Evolutionary conservation across 2,113 vertebrate species (phyloP), one percentile per base, ranked within the genome.

Genomic region (Alethe castanea): DNA sequence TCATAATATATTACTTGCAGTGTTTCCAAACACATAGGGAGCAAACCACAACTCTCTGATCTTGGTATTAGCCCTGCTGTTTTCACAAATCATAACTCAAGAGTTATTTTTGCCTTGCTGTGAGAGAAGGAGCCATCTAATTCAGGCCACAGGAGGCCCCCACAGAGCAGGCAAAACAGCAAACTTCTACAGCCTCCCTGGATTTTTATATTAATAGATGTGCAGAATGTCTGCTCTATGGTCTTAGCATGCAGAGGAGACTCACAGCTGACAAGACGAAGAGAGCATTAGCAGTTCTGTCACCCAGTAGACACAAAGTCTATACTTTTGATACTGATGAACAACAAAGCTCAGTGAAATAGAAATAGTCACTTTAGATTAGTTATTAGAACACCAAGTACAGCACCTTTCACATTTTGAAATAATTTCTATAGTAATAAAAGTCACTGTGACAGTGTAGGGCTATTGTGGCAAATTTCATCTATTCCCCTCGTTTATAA

Each of bases 101-200:
- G 33, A n/a, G 42, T 42, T 74, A 42, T 45, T 91, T 85, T 87
- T 85, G 36, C 71, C 23, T 82, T 71, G 36, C 84, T 6, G 6
- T 64, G 74, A 13, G n/a, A 92, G 65, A 92, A 90, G n/a, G 67
- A 95, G 78, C 36, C 95, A 72, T 96, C 96, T 93, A 88, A 95
- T 93, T 96, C 94, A 97, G 96, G 88, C 96, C 97, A 97, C 97
- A 97, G 94, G 97, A 97, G 97, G 97, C 94, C 97, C 96, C 94
- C 97, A 97, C 92, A 97, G 96, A 97, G 95, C 96, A 97, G 95
- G 85, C 93, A 85, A 92, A 96, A 91, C 87, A 92, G 88, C 73
- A 83, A 88, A 78, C 60, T 96, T 71, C 36, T 45, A 33, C 60
- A 94, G 48, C 53, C 92, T 95, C 92, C 44, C 66, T 79, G 83